These are phyloP conservation scores for Muricea muricata DNA, from an alignment of 92 coral and sea anemone genomes.

Conservation along the genomic window DNA sequence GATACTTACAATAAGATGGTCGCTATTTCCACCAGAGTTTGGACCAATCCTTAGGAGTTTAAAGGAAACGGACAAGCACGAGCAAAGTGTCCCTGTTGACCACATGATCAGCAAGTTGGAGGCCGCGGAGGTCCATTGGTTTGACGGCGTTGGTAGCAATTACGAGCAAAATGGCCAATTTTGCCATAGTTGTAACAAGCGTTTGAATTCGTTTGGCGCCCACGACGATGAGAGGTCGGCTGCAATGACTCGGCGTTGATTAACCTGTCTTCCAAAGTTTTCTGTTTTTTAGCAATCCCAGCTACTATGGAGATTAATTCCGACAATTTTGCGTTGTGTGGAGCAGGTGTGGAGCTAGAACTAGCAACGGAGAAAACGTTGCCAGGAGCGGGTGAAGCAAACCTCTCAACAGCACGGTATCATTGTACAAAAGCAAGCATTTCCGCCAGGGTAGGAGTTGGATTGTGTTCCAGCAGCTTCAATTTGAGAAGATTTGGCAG, in stretches of 20 bases:
- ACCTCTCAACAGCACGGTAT: not conserved
- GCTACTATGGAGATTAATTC: slow-evolving; percentile 1
- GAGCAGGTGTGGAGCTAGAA: not conserved
- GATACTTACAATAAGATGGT: slow-evolving; percentile 17
- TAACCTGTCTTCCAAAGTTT: not conserved
- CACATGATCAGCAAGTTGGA: not conserved
- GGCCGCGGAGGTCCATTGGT: not conserved
- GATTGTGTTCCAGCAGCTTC: not conserved
- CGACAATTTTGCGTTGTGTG: not conserved
- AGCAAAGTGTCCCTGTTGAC: slow-evolving; percentile 5
- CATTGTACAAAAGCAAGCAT: not conserved
- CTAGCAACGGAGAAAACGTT: too few species aligned
- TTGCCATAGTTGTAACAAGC: not conserved
- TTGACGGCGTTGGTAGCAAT: not conserved
- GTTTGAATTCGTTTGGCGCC: too few species aligned
- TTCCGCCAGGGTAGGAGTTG: not conserved
- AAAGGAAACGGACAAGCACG: slow-evolving; percentile 7
- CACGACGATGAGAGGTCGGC: not conserved
- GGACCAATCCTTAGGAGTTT: slow-evolving; percentile 27
- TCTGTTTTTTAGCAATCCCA: slow-evolving; percentile 18
- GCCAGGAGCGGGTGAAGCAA: not conserved
- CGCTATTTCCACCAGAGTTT: slow-evolving; percentile 23
- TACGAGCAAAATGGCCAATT: too few species aligned
- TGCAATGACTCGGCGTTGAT: not conserved
- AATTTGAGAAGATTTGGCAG: not conserved